These are phyloP conservation scores for Ochropleura plecta DNA, from an alignment of 2,888 invertebrate genomes.

Conservation along the genomic window DNA sequence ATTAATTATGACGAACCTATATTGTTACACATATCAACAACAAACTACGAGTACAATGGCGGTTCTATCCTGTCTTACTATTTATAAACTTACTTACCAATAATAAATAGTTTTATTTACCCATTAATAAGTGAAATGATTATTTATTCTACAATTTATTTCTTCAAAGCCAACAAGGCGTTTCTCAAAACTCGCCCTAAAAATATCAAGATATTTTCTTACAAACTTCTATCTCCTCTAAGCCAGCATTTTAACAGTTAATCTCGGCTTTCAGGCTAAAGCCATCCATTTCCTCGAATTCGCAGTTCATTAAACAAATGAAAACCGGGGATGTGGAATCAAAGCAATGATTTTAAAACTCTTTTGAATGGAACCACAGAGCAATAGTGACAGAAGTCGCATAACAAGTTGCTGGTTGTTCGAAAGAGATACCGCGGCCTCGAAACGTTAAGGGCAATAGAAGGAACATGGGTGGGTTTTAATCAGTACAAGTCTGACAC, in stretches of 20 bases:
- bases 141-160: neutral
- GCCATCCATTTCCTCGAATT: slow-evolving; percentile 26
- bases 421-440: too few species aligned
- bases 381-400: too few species aligned
- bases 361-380: neutral
- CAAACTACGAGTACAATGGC: neutral
- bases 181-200: neutral
- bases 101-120: too few species aligned
- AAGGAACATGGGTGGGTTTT: too few species aligned
- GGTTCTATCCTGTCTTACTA: neutral
- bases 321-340: slow-evolving; percentile 17
- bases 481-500: too few species aligned
- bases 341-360: slow-evolving; percentile 44
- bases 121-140: neutral
- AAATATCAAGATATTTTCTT: slow-evolving; percentile 6
- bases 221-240: slow-evolving; percentile 27
- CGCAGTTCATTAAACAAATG: slow-evolving; percentile 52
- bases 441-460: too few species aligned
- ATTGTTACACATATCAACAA: too few species aligned
- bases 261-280: slow-evolving; percentile 28
- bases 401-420: too few species aligned
- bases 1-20: too few species aligned
- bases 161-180: neutral
- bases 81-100: too few species aligned
- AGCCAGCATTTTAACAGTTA: slow-evolving; percentile 33